Percentiles rank a stretch among this genome's conserved stretches.
Conservation (phyloP, 2,113 vertebrate genomes). For the Lophochroa leadbeateri region DNA sequence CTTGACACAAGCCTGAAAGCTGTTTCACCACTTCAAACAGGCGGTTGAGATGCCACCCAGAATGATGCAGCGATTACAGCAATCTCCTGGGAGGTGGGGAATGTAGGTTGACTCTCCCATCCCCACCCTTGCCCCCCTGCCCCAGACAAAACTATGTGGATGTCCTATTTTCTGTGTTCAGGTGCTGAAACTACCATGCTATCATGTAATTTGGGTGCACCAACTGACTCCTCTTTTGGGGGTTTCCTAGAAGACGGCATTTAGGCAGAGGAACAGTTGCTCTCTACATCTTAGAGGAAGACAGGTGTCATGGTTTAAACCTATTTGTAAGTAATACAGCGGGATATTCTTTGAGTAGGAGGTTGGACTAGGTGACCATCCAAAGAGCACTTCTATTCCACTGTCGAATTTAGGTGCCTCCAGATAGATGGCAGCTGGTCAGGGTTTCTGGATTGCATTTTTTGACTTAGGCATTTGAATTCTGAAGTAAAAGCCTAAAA, state of each 20-base stretch:
- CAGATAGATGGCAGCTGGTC: not conserved
- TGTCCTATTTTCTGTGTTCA: not conserved
- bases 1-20: not conserved
- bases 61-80: not conserved
- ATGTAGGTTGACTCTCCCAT: not conserved
- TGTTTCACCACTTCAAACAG: slow-evolving; percentile 38
- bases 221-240: not conserved
- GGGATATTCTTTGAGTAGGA: not conserved
- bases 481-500: not conserved
- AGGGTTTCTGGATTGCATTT: not conserved
- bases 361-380: not conserved
- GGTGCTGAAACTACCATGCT: not conserved
- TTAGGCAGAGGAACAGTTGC: not conserved
- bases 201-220: not conserved
- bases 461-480: not conserved
- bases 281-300: not conserved
- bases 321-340: not conserved
- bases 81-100: slow-evolving; percentile 15
- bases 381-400: not conserved
- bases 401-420: not conserved
- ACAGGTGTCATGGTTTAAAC: not conserved
- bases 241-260: not conserved
- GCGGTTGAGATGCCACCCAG: slow-evolving; percentile 29
- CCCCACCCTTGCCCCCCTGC: not conserved
- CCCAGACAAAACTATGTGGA: not conserved